Evolutionary conservation across 2,797 vertebrate genomes (phyloP).

Genomic region (Capromys pilorides): DNA sequence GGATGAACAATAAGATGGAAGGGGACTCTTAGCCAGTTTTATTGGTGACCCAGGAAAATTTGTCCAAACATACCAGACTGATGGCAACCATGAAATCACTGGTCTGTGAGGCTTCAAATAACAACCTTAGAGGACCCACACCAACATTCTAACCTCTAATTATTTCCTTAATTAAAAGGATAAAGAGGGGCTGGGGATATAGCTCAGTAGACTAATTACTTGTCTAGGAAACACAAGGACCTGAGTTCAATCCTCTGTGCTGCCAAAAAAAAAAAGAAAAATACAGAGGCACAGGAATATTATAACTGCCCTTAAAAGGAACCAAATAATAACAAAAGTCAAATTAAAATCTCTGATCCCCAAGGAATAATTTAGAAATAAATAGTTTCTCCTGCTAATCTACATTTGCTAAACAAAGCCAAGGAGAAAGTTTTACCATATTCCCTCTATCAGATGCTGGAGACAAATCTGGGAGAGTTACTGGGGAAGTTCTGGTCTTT

Average conservation of each 20-base stretch:
- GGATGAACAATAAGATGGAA: background rate
- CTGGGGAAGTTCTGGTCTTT: background rate
- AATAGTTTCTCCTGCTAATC: background rate
- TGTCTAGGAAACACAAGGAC: no score
- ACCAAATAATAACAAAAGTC: background rate
- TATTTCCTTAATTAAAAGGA: background rate
- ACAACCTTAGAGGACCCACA: background rate
- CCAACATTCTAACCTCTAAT: background rate
- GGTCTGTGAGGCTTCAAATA: background rate
- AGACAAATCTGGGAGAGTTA: background rate
- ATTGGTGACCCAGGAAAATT: background rate
- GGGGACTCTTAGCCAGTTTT: background rate
- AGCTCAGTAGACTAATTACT: no score
- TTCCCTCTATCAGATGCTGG: background rate
- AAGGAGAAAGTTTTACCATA: background rate
- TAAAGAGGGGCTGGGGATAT: no score
- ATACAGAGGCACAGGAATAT: background rate
- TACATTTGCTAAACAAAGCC: background rate
- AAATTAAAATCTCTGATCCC: background rate
- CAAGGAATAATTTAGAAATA: background rate
- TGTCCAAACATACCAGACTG: background rate
- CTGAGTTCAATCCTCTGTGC: no score
- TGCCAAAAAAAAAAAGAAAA: no score
- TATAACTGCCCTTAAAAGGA: background rate
- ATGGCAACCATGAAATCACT: background rate